These are phyloP conservation scores for Agrochola circellaris DNA, from an alignment of 2,888 invertebrate species.

Conservation along the genomic window DNA sequence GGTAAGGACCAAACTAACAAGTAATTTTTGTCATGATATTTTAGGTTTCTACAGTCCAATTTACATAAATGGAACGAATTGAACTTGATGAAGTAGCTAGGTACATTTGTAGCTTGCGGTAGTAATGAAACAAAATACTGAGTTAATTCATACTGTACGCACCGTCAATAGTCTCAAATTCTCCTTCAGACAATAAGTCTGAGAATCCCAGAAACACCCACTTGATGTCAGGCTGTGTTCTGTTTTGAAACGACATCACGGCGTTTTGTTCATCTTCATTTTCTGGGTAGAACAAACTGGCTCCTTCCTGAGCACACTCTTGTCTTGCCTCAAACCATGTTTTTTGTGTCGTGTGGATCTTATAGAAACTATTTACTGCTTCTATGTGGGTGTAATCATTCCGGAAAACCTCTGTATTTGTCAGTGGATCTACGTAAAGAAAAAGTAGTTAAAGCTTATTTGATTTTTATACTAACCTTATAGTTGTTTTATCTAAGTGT, in stretches of 20 bases:
- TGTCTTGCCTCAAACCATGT: background rate
- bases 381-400: slow-evolving; percentile 8
- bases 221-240: background rate
- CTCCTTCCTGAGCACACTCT: slow-evolving; percentile 9
- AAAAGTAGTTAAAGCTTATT: too few relatives aligned
- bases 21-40: background rate
- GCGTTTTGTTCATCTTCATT: too few relatives aligned
- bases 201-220: slow-evolving; percentile 3
- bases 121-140: background rate
- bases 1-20: background rate
- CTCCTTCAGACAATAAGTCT: slow-evolving; percentile 1
- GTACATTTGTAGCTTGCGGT: background rate
- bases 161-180: slow-evolving; percentile 17
- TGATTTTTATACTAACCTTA: background rate
- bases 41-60: background rate
- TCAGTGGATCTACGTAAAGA: background rate
- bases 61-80: background rate
- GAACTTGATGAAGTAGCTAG: background rate
- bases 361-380: slow-evolving; percentile 4
- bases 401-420: background rate
- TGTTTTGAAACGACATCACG: too few relatives aligned
- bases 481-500: too few relatives aligned
- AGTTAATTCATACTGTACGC: background rate
- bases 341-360: background rate
- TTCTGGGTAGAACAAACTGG: background rate